Base-by-base conservation (phyloP, 2,797 vertebrate genomes). In the Phalloptychus januarius region DNA sequence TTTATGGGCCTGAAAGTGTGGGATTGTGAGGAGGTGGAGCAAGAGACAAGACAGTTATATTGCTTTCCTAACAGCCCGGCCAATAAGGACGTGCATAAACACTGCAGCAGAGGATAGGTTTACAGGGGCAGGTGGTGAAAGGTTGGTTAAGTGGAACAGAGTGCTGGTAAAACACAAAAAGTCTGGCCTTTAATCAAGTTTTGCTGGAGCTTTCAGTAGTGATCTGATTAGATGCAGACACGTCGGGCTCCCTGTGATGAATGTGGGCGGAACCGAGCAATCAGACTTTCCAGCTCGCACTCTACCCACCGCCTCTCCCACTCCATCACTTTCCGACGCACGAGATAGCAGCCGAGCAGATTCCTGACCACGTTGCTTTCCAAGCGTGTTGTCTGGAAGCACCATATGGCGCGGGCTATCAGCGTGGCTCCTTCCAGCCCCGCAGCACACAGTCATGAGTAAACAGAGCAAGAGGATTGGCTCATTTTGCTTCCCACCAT, bases 101-200 rank as follows among this genome's bases (percentile, higher is more conserved):
- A 92, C 94, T 93, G 94, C 78, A 81, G 90, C 81, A 56, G 86
- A 78, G 78, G 94, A 92, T 92, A 90, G 76, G 89, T 93, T 93
- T 94, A 90, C 91, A 87, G 88, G 81, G 81, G 90, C 94, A 94
- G 94, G 93, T 94, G 93, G 93, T 88, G 86, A 92, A 89, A 88
- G 88, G 86, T 83, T 90, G 87, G 85, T 90, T 91, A 90, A 93
- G 91, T 95, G 93, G 88, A 83, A 90, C 85, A 87, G 84, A 92
- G 85, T 93, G 91, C 90, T 90, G 88, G 92, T 94, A 92, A 94
- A 91, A 92, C 85, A 85, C 85, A 87, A 88, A 56, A 86, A 89
- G 88, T 91, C 93, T 91, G 76, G 88, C 92, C 92, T 94, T 91
- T 95, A 95, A 95, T 95, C 91, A 92, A 87, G 90, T 95, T 95